A percentile compares a stretch with the other conserved stretches of the same genome.
Evolutionary conservation across 2,113 vertebrate genomes (phyloP).

Genomic region (Crotalus tigris): DNA sequence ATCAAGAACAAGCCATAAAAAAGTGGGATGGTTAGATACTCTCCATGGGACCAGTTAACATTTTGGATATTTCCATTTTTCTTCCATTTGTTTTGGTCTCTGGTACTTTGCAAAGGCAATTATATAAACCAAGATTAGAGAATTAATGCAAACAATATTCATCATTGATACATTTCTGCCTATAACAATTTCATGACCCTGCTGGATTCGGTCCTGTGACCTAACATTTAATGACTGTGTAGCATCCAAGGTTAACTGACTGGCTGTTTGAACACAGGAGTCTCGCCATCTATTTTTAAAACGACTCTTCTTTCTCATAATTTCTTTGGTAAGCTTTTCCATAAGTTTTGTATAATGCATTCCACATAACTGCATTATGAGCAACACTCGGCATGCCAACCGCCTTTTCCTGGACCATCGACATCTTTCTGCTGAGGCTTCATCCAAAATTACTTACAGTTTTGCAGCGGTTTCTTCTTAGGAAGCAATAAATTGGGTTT

Average conservation of each 20-base stretch:
- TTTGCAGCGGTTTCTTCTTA: neutral
- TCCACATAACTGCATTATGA: neutral
- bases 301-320: neutral
- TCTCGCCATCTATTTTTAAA: neutral
- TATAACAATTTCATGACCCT: neutral
- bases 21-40: neutral
- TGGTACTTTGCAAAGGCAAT: neutral
- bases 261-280: neutral
- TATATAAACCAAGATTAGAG: neutral
- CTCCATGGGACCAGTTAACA: neutral
- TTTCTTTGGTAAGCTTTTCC: neutral
- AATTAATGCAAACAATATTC: neutral
- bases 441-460: neutral
- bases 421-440: neutral
- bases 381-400: neutral
- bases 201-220: neutral
- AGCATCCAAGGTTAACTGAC: neutral
- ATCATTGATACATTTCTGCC: neutral
- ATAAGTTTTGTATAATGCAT: neutral
- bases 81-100: neutral
- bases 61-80: neutral
- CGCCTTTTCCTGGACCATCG: too few species aligned
- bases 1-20: neutral
- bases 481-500: neutral
- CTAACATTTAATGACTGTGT: neutral